Base-by-base conservation (phyloP, 1,140 invertebrate genomes). In the Bombus picipes region DNA sequence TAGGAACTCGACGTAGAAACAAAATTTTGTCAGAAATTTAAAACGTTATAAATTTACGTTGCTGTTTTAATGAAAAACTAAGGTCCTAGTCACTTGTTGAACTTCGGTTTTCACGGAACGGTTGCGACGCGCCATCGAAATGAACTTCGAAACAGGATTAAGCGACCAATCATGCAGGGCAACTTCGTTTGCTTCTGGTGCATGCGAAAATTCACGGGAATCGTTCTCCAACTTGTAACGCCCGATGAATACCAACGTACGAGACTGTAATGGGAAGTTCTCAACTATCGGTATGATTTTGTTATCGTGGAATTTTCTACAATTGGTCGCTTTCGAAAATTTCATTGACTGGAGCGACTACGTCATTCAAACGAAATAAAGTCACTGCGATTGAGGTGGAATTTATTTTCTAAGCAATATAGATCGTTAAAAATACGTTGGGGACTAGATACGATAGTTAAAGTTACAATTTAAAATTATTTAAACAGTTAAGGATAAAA, bases 121-220 rank as follows among this genome's bases (percentile, higher is more conserved):
- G 15, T 71, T 53, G 1, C 32, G 57, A 28, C 47, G 3, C 5
- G 39, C 41, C 34, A 47, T 65, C 43, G 39, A 22, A 53, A 47
- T 47, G 43, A 53, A 80, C 65, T 80, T 80, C 41, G 41, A 37
- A 68, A n/a, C 43, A 53, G 41, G 43, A 47, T 70, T 68, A 80
- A 53, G 78, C 41, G 22, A 80, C 78, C 65, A 70, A 80, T 80
- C 65, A 47, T 25, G 41, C 28, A 43, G 65, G 9, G 10, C 15
- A 79, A 79, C 62, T 66, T 68, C 41, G 53, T 76, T 76, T 59
- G 37, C 37, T 28, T 28, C 70, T n/a, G 70, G 10, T 41, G 70
- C 25, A 41, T 6, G 39, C 70, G 70, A 62, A 72, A 72, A 72
- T 39, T 43, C 25, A 72, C 37, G 34, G 3, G 70, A 72, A 72